phyloP scores from a whole-genome alignment of 2,797 vertebrate genomes.

The Anniella stebbinsi region DNA sequence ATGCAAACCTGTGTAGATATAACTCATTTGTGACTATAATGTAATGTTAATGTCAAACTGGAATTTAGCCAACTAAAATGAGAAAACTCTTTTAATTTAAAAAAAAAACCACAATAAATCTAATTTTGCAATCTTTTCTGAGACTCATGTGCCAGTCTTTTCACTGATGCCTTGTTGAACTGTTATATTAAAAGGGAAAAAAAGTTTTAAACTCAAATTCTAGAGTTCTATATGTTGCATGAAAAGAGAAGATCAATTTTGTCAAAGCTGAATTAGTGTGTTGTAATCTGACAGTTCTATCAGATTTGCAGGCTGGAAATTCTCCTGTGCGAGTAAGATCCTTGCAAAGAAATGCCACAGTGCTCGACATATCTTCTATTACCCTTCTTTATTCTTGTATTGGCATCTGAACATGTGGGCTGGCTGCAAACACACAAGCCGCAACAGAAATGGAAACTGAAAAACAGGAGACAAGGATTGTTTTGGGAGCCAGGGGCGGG shows the following conservation, averaged over 20 bases:
- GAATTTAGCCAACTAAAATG: background rate
- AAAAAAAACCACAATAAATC: background rate
- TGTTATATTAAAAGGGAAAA: background rate
- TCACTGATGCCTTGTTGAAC: background rate
- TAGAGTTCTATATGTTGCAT: background rate
- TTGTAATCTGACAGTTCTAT: background rate
- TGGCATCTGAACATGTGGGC: background rate
- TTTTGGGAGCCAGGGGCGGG: too few relatives aligned
- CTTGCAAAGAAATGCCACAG: background rate
- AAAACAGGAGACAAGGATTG: background rate
- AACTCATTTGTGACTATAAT: background rate
- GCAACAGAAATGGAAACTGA: background rate
- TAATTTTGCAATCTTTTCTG: background rate
- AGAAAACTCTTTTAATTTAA: background rate
- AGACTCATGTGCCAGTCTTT: background rate
- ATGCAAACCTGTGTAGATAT: background rate
- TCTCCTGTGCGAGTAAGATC: too few relatives aligned
- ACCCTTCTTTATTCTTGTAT: background rate
- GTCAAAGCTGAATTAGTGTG: background rate
- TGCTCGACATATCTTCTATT: background rate
- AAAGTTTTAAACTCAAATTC: background rate
- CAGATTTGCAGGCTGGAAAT: background rate
- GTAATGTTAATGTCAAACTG: background rate
- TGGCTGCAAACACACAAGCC: background rate
- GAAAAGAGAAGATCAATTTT: background rate